Evolutionary conservation across 2,797 vertebrate genomes (phyloP).

Genomic region (Urophycis tenuis): DNA sequence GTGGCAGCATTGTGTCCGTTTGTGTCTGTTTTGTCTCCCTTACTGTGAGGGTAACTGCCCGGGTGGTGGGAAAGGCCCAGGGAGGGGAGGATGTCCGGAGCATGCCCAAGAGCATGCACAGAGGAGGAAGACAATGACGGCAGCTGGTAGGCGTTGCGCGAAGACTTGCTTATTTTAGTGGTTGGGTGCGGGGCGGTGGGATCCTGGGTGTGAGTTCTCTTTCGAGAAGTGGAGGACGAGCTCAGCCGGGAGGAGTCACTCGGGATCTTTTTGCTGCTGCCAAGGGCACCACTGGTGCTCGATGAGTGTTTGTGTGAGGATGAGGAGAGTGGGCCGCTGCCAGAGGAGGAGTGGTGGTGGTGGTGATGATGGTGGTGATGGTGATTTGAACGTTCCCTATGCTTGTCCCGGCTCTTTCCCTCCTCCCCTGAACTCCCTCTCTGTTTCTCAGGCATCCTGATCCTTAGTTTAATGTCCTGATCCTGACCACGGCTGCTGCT

Average conservation of each 20-base stretch:
- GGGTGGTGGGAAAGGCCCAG: slow-evolving; percentile 71
- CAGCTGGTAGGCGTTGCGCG: slow-evolving; percentile 72
- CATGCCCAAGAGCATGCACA: slow-evolving; percentile 56
- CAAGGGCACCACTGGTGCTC: slow-evolving; percentile 43
- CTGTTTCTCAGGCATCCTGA: slow-evolving; percentile 83
- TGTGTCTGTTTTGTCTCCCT: slow-evolving; percentile 87
- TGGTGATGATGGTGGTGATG: slow-evolving; percentile 78
- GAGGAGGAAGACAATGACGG: slow-evolving; percentile 62
- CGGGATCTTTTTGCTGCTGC: slow-evolving; percentile 69
- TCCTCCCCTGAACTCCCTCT: slow-evolving; percentile 68
- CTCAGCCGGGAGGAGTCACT: slow-evolving; percentile 76
- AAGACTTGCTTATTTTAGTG: slow-evolving; percentile 79
- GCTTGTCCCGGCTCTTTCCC: slow-evolving; percentile 82
- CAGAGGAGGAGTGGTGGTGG: slow-evolving; percentile 69
- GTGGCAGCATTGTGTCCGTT: slow-evolving; percentile 77
- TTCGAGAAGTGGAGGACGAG: slow-evolving; percentile 72
- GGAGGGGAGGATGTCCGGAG: slow-evolving; percentile 60
- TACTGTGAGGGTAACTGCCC: slow-evolving; percentile 72
- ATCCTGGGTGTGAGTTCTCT: slow-evolving; percentile 80
- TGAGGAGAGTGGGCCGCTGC: slow-evolving; percentile 53
- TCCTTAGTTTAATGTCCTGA: slow-evolving; percentile 87
- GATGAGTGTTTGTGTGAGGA: slow-evolving; percentile 78
- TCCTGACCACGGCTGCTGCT: slow-evolving; percentile 64
- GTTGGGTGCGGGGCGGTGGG: slow-evolving; percentile 62
- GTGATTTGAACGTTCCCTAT: slow-evolving; percentile 82